Percentiles rank a stretch among this genome's conserved stretches.
Conservation (phyloP, 2,113 vertebrate species). For the Chascanopsetta lugubris region DNA sequence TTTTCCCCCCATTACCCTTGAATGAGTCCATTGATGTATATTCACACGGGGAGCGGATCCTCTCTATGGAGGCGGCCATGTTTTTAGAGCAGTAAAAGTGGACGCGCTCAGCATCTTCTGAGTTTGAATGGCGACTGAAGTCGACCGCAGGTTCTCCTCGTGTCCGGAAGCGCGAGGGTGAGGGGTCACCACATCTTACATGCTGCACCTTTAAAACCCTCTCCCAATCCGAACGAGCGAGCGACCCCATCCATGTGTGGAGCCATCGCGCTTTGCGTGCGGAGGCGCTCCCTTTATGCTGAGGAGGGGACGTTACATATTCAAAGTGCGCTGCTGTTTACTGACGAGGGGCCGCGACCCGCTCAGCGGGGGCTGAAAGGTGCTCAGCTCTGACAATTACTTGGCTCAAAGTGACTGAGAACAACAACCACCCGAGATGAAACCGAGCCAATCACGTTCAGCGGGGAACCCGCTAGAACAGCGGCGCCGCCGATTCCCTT, state of each 20-base stretch:
- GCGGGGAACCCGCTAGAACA: constrained; percentile 57
- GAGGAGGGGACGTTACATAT: constrained; percentile 66
- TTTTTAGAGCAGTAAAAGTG: too few species aligned
- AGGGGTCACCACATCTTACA: too few species aligned
- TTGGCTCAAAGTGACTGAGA: constrained; percentile 74
- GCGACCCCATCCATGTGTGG: constrained; percentile 44
- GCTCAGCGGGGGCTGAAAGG: constrained; percentile 67
- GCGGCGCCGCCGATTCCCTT: constrained; percentile 60
- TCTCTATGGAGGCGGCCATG: too few species aligned
- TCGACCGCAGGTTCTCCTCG: too few species aligned
- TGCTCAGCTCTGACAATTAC: constrained; percentile 78
- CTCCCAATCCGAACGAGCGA: too few species aligned
- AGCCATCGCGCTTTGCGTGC: constrained; percentile 49
- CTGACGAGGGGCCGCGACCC: constrained; percentile 61
- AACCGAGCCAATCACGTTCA: constrained; percentile 61
- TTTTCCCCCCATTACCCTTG: too few species aligned
- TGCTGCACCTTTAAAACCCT: too few species aligned
- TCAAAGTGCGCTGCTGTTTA: constrained; percentile 69
- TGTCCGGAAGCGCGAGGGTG: too few species aligned
- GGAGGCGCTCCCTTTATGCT: constrained; percentile 42
- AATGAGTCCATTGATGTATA: too few species aligned
- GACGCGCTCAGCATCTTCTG: too few species aligned
- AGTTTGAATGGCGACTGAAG: too few species aligned
- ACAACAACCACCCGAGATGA: constrained; percentile 64
- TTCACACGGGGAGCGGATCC: too few species aligned